Evolutionary conservation across 2,797 vertebrate species (phyloP).

Genomic region (Jordanella pulchra): DNA sequence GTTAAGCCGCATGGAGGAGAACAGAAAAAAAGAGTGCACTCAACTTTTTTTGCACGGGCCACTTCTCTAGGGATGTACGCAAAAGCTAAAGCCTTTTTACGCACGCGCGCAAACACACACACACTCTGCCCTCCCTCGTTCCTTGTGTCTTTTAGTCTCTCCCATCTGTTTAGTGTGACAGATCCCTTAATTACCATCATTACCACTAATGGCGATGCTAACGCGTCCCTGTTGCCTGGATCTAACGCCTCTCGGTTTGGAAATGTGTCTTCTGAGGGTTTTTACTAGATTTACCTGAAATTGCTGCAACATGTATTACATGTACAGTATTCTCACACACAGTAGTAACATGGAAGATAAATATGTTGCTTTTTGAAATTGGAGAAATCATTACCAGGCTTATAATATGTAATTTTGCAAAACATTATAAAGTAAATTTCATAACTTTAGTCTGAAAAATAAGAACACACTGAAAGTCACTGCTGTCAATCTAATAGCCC

Average conservation of each 20-base stretch:
- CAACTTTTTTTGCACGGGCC: slow-evolving; percentile 63
- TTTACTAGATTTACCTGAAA: slow-evolving; percentile 19
- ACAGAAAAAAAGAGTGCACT: slow-evolving; percentile 70
- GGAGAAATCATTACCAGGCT: not conserved
- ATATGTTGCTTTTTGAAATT: not conserved
- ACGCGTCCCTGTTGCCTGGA: slow-evolving; percentile 63
- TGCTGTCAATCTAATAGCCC: not conserved
- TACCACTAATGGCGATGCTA: slow-evolving; percentile 73
- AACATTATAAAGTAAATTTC: not conserved
- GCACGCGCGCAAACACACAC: slow-evolving; percentile 54
- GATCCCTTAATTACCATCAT: slow-evolving; percentile 66
- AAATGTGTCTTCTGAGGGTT: slow-evolving; percentile 29
- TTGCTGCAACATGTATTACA: slow-evolving; percentile 1
- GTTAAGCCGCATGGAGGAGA: slow-evolving; percentile 73
- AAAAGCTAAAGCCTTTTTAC: slow-evolving; percentile 70
- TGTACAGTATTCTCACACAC: not conserved
- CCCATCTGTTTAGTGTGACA: slow-evolving; percentile 77
- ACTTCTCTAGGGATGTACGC: slow-evolving; percentile 71
- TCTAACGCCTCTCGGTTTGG: slow-evolving; percentile 58
- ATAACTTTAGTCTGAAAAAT: not conserved
- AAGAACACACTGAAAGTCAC: not conserved
- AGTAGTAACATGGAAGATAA: not conserved
- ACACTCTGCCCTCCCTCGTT: slow-evolving; percentile 30
- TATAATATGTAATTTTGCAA: not conserved
- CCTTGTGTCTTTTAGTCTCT: slow-evolving; percentile 35